phyloP scores from a whole-genome alignment of 2,113 vertebrate species.

The Gasterosteus nipponicus region DNA sequence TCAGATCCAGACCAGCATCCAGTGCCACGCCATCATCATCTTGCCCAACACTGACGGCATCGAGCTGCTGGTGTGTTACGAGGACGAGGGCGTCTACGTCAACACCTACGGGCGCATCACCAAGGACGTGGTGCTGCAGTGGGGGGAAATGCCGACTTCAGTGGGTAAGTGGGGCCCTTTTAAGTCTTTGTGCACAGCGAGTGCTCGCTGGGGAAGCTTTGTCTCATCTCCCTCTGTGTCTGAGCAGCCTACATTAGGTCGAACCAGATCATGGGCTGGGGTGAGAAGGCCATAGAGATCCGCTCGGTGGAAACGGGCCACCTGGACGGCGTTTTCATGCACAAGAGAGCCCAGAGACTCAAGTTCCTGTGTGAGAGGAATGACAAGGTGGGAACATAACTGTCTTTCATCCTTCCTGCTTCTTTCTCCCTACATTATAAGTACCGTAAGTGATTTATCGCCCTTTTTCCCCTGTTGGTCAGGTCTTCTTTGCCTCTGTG shows the following conservation, averaged over 20 bases:
- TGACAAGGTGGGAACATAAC: slow-evolving; percentile 71
- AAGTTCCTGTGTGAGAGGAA: slow-evolving; percentile 82
- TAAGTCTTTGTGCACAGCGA: background rate
- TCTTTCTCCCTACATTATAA: background rate
- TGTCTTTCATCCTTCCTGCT: background rate
- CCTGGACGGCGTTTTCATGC: slow-evolving; percentile 82
- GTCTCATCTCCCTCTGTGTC: accelerated
- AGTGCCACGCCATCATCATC: slow-evolving; percentile 83
- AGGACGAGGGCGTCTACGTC: slow-evolving; percentile 82
- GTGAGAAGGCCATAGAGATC: slow-evolving; percentile 83
- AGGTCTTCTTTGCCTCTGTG: slow-evolving; percentile 83
- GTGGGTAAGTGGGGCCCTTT: slow-evolving; percentile 61
- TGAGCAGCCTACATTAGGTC: slow-evolving; percentile 82
- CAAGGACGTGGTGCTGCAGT: slow-evolving; percentile 84
- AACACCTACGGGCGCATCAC: slow-evolving; percentile 84
- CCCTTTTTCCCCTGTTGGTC: background rate
- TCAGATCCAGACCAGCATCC: slow-evolving; percentile 81
- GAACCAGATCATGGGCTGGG: slow-evolving; percentile 85
- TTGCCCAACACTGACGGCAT: slow-evolving; percentile 81
- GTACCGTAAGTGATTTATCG: background rate
- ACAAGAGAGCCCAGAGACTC: slow-evolving; percentile 82
- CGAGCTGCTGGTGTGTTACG: slow-evolving; percentile 83
- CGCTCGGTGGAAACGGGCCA: slow-evolving; percentile 82
- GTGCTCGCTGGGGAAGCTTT: background rate
- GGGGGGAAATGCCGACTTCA: slow-evolving; percentile 84